phyloP scores from a whole-genome alignment of 2,113 vertebrate genomes.

The Equus quagga region DNA sequence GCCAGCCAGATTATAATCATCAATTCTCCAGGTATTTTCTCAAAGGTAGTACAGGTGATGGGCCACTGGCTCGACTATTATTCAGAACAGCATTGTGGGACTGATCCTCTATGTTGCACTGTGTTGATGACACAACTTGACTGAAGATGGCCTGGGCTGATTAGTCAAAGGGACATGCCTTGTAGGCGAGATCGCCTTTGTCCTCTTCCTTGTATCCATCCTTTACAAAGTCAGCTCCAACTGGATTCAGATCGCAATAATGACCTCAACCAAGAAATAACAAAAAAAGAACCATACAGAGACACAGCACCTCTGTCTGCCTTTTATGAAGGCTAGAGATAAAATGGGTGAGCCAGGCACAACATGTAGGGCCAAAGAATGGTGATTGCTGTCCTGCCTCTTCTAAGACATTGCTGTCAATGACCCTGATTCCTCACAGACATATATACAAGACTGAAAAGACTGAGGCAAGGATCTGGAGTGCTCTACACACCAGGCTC shows the following conservation, averaged over 20 bases:
- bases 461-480: neutral
- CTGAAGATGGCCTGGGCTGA: neutral
- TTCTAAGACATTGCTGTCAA: conserved; percentile 35
- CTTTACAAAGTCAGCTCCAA: conserved; percentile 49
- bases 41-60: neutral
- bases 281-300: neutral
- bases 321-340: conserved; percentile 29
- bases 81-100: neutral
- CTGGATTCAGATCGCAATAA: conserved; percentile 46
- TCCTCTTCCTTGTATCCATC: neutral
- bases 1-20: neutral
- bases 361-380: neutral
- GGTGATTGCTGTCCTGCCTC: neutral
- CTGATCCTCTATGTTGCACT: neutral
- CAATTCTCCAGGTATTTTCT: neutral
- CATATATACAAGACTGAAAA: neutral
- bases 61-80: neutral
- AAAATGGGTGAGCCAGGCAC: conserved; percentile 26
- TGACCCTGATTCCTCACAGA: neutral
- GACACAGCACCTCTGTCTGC: neutral
- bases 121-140: conserved; percentile 15
- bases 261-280: conserved; percentile 8
- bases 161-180: neutral
- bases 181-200: neutral
- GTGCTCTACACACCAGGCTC: neutral